Evolutionary conservation across 2,888 invertebrate genomes (phyloP), one percentile per base, ranked within the genome.

Genomic region (Melinopterus prodromus): DNA sequence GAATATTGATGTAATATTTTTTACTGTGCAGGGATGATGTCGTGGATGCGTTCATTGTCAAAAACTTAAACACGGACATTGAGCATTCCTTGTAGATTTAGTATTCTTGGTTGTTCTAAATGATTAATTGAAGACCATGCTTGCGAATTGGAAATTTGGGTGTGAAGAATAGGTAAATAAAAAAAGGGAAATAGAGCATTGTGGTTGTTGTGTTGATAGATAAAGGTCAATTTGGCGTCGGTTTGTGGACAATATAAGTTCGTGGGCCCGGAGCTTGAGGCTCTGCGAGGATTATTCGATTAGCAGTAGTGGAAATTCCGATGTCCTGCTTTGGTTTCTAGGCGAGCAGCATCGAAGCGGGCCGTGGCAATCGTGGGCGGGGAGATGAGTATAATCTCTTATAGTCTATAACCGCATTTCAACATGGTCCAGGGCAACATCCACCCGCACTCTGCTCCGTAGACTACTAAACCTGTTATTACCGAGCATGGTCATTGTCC

Each of bases 381-480:
- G 83, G 84, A 83, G 85, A 85, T 85, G 84, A 83, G 83, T 82
- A 82, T 84, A 84, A 84, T 85, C 82, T 80, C 72, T 84, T 82
- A 83, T 81, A 83, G 83, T 83, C 83, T 84, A 82, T 85, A 83
- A 84, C 84, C 83, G 85, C 85, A 85, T 85, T 85, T 84, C 84
- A 84, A 84, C 84, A 83, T 84, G 85, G 85, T 85, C 85, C 85
- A 84, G 82, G 81, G 82, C 84, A 85, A 81, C 86, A 86, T 87
- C 87, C 87, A 87, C 87, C 87, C 87, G 87, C 87, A 87, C 87
- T 87, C 86, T 87, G 12, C 53, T 53, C 53, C 12, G 53, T 53
- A 87, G 87, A 86, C 86, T 86, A 86, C 85, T 83, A 87, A 87
- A 87, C 87, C 87, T 87, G 87, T 87, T 87, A 87, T 87, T 87